Conservation (phyloP, 2,888 invertebrate genomes). For the Sinodicranocentrus sp. region DNA sequence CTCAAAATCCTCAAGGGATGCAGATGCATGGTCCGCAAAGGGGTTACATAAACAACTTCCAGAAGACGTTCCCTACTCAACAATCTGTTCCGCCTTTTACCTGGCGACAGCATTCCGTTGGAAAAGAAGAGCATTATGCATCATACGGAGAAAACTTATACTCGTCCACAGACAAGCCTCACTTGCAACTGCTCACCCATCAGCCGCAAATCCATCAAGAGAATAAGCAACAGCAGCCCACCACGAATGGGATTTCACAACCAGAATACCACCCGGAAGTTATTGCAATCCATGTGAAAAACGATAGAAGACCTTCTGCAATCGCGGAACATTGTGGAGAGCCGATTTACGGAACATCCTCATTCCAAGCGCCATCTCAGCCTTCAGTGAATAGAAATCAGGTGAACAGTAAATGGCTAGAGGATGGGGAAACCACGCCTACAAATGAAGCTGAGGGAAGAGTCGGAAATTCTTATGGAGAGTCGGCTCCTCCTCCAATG, state of each 20-base stretch:
- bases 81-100: constrained; percentile 39
- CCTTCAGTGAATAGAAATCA: constrained; percentile 14
- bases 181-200: constrained; percentile 70
- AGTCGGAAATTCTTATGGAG: constrained; percentile 24
- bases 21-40: constrained; percentile 1
- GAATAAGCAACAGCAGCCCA: constrained; percentile 10
- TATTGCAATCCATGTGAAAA: constrained; percentile 79
- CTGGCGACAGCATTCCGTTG: constrained; percentile 51
- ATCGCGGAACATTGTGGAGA: constrained; percentile 73
- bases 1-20: neutral
- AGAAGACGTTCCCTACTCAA: constrained; percentile 22
- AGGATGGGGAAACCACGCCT: constrained; percentile 93
- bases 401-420: constrained; percentile 80
- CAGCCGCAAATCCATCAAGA: constrained; percentile 74
- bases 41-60: constrained; percentile 44
- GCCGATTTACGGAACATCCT: constrained; percentile 76
- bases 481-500: constrained; percentile 19
- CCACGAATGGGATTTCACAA: constrained; percentile 39
- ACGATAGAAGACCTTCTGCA: constrained; percentile 71
- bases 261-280: constrained; percentile 78
- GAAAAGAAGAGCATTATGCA: constrained; percentile 39
- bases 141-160: constrained; percentile 38
- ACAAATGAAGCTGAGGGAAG: constrained; percentile 84
- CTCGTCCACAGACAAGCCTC: constrained; percentile 33
- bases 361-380: constrained; percentile 71